A percentile compares a stretch with the other conserved stretches of the same genome.
These are phyloP conservation scores for Coturnix japonica DNA, from an alignment of 2,113 vertebrate genomes.

Conservation along the genomic window DNA sequence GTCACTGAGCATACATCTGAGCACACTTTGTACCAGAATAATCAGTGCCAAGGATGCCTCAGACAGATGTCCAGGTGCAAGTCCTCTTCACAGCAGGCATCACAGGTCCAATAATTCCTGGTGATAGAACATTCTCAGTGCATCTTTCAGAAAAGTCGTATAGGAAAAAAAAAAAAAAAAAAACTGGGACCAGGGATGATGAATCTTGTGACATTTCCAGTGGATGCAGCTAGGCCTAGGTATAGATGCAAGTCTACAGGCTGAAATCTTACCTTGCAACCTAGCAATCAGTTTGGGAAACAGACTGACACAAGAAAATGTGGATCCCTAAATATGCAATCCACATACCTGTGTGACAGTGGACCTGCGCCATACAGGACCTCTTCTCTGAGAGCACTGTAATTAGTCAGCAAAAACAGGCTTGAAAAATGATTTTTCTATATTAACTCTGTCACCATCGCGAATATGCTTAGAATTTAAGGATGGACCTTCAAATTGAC, in stretches of 20 bases:
- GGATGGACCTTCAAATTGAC: background rate
- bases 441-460: background rate
- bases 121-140: background rate
- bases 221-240: background rate
- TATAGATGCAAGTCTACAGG: background rate
- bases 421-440: background rate
- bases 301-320: background rate
- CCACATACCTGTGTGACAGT: rapidly evolving
- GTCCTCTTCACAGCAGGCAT: background rate
- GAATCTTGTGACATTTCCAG: background rate
- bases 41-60: background rate
- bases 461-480: background rate
- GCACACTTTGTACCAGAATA: background rate
- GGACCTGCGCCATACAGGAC: background rate
- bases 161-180: too few relatives aligned
- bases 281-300: background rate
- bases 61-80: background rate
- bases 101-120: background rate
- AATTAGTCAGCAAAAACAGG: background rate
- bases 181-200: background rate
- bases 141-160: background rate
- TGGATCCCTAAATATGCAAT: background rate
- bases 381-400: background rate
- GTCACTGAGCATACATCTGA: background rate
- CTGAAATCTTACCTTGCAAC: background rate